phyloP scores from a whole-genome alignment of 2,888 invertebrate species.

The Odontocolon sp. region DNA sequence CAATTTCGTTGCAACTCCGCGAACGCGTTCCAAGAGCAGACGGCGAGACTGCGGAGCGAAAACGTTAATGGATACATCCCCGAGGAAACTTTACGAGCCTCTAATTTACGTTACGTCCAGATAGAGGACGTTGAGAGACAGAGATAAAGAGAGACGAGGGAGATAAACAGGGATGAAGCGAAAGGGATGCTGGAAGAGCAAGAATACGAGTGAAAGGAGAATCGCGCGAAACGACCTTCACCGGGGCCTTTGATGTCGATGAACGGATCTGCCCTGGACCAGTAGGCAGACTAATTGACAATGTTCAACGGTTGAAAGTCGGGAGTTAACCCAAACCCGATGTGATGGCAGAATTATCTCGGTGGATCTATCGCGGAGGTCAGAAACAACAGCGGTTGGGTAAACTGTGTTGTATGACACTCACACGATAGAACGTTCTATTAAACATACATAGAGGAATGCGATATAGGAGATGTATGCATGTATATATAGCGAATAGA shows the following conservation, averaged over 20 bases:
- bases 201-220: slow-evolving; percentile 35
- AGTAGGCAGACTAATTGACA: slow-evolving; percentile 48
- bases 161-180: slow-evolving; percentile 1
- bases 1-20: slow-evolving; percentile 2
- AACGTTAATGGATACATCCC: slow-evolving; percentile 40
- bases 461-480: slow-evolving; percentile 4
- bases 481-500: background rate
- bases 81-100: slow-evolving; percentile 41
- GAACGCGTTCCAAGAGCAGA: background rate
- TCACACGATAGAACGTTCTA: too few relatives aligned
- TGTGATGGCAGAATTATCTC: slow-evolving; percentile 45
- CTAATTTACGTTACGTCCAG: slow-evolving; percentile 23
- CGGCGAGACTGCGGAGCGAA: slow-evolving; percentile 9
- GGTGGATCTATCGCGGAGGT: slow-evolving; percentile 5
- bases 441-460: too few relatives aligned
- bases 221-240: slow-evolving; percentile 39
- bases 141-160: background rate
- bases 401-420: background rate
- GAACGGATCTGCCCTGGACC: slow-evolving; percentile 22
- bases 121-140: background rate
- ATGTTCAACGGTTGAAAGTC: slow-evolving; percentile 57
- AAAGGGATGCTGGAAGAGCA: slow-evolving; percentile 10
- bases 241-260: slow-evolving; percentile 56
- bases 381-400: slow-evolving; percentile 30
- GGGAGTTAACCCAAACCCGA: slow-evolving; percentile 35